Evolutionary conservation across 2,113 vertebrate genomes (phyloP).

Genomic region (Nesoenas mayeri): DNA sequence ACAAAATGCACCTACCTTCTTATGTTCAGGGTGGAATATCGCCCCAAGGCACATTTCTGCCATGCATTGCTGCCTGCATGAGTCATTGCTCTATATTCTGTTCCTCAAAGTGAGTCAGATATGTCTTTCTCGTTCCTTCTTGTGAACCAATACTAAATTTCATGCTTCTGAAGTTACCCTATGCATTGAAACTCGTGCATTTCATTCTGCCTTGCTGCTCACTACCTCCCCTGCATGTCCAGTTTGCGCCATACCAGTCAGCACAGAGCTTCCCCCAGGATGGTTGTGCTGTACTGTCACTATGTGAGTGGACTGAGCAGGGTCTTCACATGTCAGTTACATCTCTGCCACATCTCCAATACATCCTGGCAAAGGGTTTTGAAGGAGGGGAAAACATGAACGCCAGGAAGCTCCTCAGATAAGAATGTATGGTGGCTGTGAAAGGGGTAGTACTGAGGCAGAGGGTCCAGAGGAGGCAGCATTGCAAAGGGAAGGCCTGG

Average conservation of each 20-base stretch:
- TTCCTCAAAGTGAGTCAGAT: background rate
- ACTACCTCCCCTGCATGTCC: fast-evolving
- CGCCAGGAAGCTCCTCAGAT: background rate
- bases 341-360: background rate
- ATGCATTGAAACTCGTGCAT: fast-evolving
- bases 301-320: background rate
- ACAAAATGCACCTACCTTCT: background rate
- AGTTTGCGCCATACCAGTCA: background rate
- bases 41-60: background rate
- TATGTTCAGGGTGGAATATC: background rate
- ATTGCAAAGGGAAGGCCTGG: background rate
- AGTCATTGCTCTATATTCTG: background rate
- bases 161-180: background rate
- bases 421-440: background rate
- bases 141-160: background rate
- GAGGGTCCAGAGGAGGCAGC: fast-evolving
- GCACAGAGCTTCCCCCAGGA: background rate
- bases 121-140: background rate
- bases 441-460: background rate
- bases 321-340: fast-evolving
- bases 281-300: fast-evolving
- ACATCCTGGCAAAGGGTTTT: background rate
- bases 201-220: background rate
- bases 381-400: background rate
- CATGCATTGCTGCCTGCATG: background rate